Percentiles rank a stretch among this genome's conserved stretches.
These are phyloP conservation scores for Enteromius mattozi DNA, from an alignment of 2,797 vertebrate genomes.

Conservation along the genomic window DNA sequence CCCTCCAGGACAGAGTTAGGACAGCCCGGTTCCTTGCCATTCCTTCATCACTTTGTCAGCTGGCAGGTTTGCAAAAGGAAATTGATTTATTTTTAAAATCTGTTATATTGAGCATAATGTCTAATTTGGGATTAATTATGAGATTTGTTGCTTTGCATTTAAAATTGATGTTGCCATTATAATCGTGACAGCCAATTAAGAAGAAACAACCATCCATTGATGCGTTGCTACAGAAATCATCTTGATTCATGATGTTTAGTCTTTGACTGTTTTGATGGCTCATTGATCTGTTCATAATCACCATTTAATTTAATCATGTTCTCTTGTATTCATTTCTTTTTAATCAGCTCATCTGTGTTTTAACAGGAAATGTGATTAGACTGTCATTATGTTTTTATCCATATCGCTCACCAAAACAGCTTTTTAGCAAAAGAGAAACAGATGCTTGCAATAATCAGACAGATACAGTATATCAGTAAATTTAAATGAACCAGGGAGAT, in stretches of 20 bases:
- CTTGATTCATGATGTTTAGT: slow-evolving; percentile 27
- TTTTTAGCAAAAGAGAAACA: background rate
- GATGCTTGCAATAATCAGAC: background rate
- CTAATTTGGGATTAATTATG: background rate
- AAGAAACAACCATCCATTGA: background rate
- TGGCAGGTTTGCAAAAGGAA: background rate
- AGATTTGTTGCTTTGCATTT: background rate
- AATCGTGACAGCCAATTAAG: slow-evolving; percentile 16
- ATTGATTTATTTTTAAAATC: background rate
- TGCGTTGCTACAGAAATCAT: background rate
- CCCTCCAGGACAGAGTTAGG: too few species aligned
- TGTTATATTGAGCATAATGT: background rate
- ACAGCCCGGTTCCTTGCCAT: background rate
- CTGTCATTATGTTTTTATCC: background rate
- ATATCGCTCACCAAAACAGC: background rate
- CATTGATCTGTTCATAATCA: slow-evolving; percentile 36
- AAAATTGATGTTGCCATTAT: background rate
- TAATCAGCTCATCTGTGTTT: slow-evolving; percentile 21
- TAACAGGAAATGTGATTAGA: slow-evolving; percentile 3
- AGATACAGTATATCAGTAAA: background rate
- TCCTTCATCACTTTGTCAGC: background rate
- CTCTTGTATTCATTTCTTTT: slow-evolving; percentile 1
- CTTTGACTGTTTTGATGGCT: slow-evolving; percentile 24
- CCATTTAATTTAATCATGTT: slow-evolving; percentile 19
- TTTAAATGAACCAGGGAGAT: background rate